Evolutionary conservation across 1,140 invertebrate species (phyloP), one percentile per base, ranked within the genome.

Genomic region (Macrobrachium nipponense): DNA sequence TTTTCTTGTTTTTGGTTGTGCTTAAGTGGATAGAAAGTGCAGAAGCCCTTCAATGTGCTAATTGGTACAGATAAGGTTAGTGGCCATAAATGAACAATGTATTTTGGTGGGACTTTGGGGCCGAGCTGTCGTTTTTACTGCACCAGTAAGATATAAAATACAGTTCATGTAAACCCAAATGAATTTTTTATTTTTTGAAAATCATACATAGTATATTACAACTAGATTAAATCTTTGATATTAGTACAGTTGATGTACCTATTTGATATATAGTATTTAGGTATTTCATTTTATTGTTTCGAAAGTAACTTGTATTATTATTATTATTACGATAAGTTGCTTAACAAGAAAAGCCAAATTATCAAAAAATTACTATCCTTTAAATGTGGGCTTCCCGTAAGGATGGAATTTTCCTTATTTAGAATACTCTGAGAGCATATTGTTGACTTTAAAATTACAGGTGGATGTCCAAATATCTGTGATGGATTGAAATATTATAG

Each of bases 61-160:
- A 76, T 11, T 83, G 82, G 72, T 77, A 83, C 72, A 76, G 82
- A 64, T 80, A 80, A 77, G 72, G 82, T 44, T 60, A 64, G 73
- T 83, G 82, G 82, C 73, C 60, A 76, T 20, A 36, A 44, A 59
- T 72, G 18, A 66, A 61, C 43, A n/a, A 43, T 51, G 60, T 27
- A 64, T 15, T 64, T 80, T 64, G 27, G 78, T 80, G 82, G 82
- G 82, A 83, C 82, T 83, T 76, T 61, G 82, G 82, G 82, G 73
- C 82, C 73, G 60, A 83, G 36, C 27, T 80, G 78, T 43, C 20
- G 10, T 18, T n/a, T 27, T 20, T 12, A 62, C 51, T 51, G 51
- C 12, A 51, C 51, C 51, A 12, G 51, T 51, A 51, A 51, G 51
- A 51, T 51, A 10, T 51, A 51, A 51, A 51, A 51, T 51, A 51